phyloP scores from a whole-genome alignment of 2,797 vertebrate genomes.

The Eptatretus atami region DNA sequence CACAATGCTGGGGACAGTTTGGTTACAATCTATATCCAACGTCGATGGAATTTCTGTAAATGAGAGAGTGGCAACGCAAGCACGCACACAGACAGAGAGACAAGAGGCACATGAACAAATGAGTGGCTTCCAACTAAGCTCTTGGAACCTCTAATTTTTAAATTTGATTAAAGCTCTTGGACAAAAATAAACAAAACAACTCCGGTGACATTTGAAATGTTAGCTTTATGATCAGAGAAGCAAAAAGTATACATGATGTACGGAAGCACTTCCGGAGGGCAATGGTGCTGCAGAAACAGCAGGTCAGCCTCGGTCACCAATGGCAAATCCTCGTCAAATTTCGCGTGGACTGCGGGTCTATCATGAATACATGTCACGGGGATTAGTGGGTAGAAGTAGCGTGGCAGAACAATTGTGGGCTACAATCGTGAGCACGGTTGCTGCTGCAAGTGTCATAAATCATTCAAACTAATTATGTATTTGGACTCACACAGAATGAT shows the following conservation, averaged over 20 bases:
- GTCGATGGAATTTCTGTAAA: no score
- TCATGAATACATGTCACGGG: neutral
- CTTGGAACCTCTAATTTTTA: no score
- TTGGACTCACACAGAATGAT: constrained; percentile 61
- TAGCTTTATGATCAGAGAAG: no score
- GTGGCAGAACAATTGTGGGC: neutral
- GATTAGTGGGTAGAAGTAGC: no score
- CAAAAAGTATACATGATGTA: constrained; percentile 43
- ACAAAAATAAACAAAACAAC: no score
- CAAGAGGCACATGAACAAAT: neutral
- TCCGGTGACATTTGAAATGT: no score
- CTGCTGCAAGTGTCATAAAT: no score
- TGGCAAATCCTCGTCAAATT: constrained; percentile 93
- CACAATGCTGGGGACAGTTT: no score
- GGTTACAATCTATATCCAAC: no score
- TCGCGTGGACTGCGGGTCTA: constrained; percentile 72
- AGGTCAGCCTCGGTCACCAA: constrained; percentile 75
- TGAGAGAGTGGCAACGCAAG: no score
- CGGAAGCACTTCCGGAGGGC: constrained; percentile 77
- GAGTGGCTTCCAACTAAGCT: neutral
- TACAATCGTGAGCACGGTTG: no score
- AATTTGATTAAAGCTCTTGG: no score
- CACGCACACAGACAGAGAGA: neutral
- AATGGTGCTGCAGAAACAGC: constrained; percentile 84
- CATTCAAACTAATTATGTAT: neutral